Conservation (phyloP, 1,140 invertebrate species). For the Pristionchus pacificus region DNA sequence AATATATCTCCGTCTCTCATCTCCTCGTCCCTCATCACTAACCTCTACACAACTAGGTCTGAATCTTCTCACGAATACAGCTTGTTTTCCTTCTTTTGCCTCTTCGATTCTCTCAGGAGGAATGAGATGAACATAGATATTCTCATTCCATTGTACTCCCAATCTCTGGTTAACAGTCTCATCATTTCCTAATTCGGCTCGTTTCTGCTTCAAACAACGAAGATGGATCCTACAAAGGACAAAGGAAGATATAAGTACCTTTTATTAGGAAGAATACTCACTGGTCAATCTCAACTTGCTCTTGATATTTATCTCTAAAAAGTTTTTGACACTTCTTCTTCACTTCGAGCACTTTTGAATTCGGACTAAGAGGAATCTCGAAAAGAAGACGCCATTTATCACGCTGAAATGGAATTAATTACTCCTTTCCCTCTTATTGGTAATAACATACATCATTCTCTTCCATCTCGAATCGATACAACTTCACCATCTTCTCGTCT, state of each 20-base stretch:
- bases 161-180: not conserved
- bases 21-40: constrained; percentile 33
- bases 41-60: constrained; percentile 50
- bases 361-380: constrained; percentile 10
- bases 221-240: not conserved
- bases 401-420: constrained; percentile 13
- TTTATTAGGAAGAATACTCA: not conserved
- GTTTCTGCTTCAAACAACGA: not conserved
- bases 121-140: constrained; percentile 12
- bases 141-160: constrained; percentile 3
- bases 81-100: not conserved
- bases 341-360: not conserved
- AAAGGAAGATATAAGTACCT: not conserved
- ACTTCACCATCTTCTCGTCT: constrained; percentile 31
- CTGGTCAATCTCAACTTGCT: not conserved
- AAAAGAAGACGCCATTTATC: constrained; percentile 34
- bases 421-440: not conserved
- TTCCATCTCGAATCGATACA: constrained; percentile 25
- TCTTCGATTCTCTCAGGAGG: not conserved
- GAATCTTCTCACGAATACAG: constrained; percentile 57
- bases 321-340: not conserved
- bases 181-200: not conserved
- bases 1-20: not conserved
- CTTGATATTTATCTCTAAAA: not conserved
- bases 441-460: constrained; percentile 20